A percentile compares a stretch with the other conserved stretches of the same genome.
Conservation (phyloP, 1,140 invertebrate genomes). For the Drosophila sp. region DNA sequence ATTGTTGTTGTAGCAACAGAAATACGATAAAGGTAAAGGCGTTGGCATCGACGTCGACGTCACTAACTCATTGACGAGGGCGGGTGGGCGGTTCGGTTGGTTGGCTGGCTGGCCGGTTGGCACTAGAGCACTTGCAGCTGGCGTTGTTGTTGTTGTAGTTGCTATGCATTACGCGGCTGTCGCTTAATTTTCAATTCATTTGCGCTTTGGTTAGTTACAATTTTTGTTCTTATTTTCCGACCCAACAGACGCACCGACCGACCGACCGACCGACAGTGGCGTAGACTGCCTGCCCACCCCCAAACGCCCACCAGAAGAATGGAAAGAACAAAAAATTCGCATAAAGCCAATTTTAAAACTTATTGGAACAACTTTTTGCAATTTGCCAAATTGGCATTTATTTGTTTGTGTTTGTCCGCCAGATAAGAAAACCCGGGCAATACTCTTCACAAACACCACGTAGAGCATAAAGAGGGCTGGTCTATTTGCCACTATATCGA, state of each 20-base stretch:
- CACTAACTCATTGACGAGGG: conserved; percentile 26
- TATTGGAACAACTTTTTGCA: conserved; percentile 6
- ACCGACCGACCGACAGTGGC: conserved; percentile 34
- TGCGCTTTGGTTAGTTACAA: conserved; percentile 55
- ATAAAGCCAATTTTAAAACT: conserved; percentile 3
- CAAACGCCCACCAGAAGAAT: background rate
- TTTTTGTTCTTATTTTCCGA: conserved; percentile 54
- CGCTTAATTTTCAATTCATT: conserved; percentile 60
- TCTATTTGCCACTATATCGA: background rate
- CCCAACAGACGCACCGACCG: conserved; percentile 3
- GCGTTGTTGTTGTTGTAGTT: conserved; percentile 31
- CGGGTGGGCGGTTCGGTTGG: no score
- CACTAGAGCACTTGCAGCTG: conserved; percentile 50
- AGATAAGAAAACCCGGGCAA: conserved; percentile 36
- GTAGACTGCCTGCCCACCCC: background rate
- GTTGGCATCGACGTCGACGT: conserved; percentile 13
- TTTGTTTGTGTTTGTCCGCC: conserved; percentile 26
- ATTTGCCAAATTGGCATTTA: conserved; percentile 22
- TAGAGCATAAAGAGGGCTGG: conserved; percentile 1
- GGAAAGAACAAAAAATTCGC: background rate
- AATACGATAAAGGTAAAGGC: conserved; percentile 24
- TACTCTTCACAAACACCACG: background rate
- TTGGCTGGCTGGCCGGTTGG: no score
- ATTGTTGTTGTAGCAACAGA: conserved; percentile 49
- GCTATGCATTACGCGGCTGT: conserved; percentile 61